Evolutionary conservation across 2,888 invertebrate species (phyloP).

Genomic region (Zaprionus bogoriensis): DNA sequence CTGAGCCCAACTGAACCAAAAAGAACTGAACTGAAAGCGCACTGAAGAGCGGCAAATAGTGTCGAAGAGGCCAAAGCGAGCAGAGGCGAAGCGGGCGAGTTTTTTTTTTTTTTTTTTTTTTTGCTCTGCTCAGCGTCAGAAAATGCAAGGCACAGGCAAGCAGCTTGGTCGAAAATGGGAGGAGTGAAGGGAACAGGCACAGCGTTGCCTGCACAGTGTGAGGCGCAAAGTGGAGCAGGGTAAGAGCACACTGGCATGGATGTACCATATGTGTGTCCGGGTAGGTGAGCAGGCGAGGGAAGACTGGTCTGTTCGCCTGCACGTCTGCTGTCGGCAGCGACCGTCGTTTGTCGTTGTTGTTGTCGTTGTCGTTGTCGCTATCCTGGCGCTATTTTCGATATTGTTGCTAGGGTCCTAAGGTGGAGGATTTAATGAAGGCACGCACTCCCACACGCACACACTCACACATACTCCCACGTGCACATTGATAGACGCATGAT

Average conservation of each 20-base stretch:
- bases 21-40: too few species aligned
- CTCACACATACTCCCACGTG: constrained; percentile 6
- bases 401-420: constrained; percentile 65
- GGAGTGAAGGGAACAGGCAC: not conserved
- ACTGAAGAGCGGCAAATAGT: too few species aligned
- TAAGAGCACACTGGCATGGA: constrained; percentile 3
- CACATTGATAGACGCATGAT: constrained; percentile 18
- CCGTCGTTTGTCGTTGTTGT: constrained; percentile 38
- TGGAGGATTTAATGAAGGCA: constrained; percentile 74
- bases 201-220: not conserved
- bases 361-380: constrained; percentile 31
- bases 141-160: not conserved
- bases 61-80: not conserved
- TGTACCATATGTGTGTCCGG: not conserved
- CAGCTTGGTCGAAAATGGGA: too few species aligned
- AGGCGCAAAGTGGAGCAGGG: constrained; percentile 35
- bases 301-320: not conserved
- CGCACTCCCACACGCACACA: constrained; percentile 1
- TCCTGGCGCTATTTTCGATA: constrained; percentile 57
- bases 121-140: not conserved
- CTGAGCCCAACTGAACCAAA: too few species aligned
- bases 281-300: not conserved
- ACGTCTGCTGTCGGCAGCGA: constrained; percentile 5
- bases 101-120: not conserved
- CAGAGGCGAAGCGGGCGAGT: not conserved